Evolutionary conservation across 2,888 invertebrate genomes (phyloP), one percentile per base, ranked within the genome.

Genomic region (Andrena chrysosceles): DNA sequence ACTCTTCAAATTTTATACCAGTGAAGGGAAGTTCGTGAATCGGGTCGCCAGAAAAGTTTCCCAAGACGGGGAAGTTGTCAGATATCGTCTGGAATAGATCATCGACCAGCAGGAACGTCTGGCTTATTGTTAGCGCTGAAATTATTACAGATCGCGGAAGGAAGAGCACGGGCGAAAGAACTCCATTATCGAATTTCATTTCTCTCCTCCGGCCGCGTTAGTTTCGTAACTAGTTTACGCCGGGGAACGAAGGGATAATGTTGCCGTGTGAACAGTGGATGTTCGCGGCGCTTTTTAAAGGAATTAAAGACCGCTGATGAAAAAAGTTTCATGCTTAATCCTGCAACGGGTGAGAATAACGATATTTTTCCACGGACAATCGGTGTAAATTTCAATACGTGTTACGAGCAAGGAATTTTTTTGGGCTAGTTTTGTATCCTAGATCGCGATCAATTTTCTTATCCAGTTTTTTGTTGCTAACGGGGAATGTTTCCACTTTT

Each of bases 241-340:
- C 10, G 26, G 20, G 77, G 33, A 72, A 66, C 49, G 48, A 72
- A 77, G 33, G 56, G 66, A 66, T 29, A 73, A 66, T 56, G 60
- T 67, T 66, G 49, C 60, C n/a, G 33, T n/a, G 72, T 33, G 63
- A 76, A 52, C 70, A 35, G 26, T 54, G 52, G 60, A 33, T 48
- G 77, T 52, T 72, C 52, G 20, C 52, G 26, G 48, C 20, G 33
- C 60, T 52, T 60, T 67, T 35, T 60, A 73, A 62, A 31, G 66
- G 60, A 73, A 67, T 72, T 72, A 71, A 71, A 56, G 64, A 29
- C 68, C 35, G 23, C 59, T 77, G 60, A 77, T 67, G 77, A 77
- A 77, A 72, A 77, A 77, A 77, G 60, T 77, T 77, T 72, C 4
- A 5, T 4, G 52, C 16, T 23, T 62, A 52, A 62, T 62, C 35